These are phyloP conservation scores for Eidolon dupreanum DNA, from an alignment of 2,797 vertebrate genomes.

Conservation along the genomic window DNA sequence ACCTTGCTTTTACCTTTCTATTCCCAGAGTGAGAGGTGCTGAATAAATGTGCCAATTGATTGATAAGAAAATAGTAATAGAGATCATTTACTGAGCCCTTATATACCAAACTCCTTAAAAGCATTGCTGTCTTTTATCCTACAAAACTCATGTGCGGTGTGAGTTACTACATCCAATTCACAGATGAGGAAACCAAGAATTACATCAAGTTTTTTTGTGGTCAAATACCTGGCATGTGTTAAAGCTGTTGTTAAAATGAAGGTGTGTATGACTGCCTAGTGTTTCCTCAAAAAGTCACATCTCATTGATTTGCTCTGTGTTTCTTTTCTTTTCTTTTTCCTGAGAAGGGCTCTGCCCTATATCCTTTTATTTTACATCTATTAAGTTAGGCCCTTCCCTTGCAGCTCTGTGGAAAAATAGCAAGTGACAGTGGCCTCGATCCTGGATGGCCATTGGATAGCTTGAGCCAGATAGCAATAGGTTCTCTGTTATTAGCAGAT, in stretches of 20 bases:
- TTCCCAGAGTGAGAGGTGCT: not conserved
- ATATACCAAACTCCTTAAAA: not conserved
- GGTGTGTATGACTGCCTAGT: not conserved
- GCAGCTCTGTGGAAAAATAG: not conserved
- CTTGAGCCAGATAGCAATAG: not conserved
- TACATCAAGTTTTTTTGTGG: not conserved
- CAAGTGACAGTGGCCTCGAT: not conserved
- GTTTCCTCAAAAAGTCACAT: not conserved
- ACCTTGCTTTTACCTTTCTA: not conserved
- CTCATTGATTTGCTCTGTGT: not conserved
- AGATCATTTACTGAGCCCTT: not conserved
- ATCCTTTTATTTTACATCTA: not conserved
- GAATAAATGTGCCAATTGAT: not conserved
- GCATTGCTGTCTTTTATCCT: not conserved
- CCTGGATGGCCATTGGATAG: not conserved
- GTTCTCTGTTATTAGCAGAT: not conserved
- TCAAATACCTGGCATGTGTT: not conserved
- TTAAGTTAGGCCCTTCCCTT: not conserved
- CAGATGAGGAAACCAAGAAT: not conserved
- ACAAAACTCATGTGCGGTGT: not conserved
- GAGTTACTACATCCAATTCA: not conserved
- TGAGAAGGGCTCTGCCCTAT: not conserved
- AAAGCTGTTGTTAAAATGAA: not conserved
- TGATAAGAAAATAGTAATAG: not conserved
- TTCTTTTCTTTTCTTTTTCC: not conserved